These are phyloP conservation scores for Chloroceryle inda DNA, from an alignment of 2,797 vertebrate genomes.

Conservation along the genomic window DNA sequence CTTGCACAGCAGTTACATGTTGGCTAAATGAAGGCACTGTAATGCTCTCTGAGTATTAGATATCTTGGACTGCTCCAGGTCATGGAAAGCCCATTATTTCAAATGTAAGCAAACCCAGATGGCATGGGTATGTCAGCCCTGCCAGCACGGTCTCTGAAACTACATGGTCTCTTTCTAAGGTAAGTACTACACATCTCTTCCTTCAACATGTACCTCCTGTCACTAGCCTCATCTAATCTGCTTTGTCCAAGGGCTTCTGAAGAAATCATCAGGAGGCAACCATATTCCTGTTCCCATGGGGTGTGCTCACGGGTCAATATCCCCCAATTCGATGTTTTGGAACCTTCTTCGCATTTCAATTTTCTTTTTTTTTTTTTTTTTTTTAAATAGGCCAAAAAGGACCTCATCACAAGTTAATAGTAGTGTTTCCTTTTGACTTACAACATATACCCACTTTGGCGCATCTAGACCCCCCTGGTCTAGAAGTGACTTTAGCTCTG, in stretches of 20 bases:
- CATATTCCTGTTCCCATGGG: neutral
- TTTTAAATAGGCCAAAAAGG: neutral
- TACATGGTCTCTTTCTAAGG: neutral
- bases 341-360: neutral
- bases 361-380: fast-evolving
- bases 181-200: neutral
- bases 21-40: neutral
- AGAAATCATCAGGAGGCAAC: neutral
- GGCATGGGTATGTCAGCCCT: neutral
- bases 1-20: neutral
- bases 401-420: neutral
- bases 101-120: neutral
- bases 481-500: neutral
- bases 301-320: neutral
- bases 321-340: neutral
- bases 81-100: neutral
- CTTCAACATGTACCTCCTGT: neutral
- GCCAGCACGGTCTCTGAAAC: neutral
- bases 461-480: neutral
- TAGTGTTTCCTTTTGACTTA: neutral
- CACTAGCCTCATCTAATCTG: neutral
- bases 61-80: neutral
- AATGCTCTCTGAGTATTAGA: neutral
- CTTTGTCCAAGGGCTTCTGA: neutral
- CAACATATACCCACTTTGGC: neutral